A percentile compares a stretch with the other conserved stretches of the same genome.
These are phyloP conservation scores for Stratiomys singularior DNA, from an alignment of 2,888 invertebrate genomes.

Conservation along the genomic window DNA sequence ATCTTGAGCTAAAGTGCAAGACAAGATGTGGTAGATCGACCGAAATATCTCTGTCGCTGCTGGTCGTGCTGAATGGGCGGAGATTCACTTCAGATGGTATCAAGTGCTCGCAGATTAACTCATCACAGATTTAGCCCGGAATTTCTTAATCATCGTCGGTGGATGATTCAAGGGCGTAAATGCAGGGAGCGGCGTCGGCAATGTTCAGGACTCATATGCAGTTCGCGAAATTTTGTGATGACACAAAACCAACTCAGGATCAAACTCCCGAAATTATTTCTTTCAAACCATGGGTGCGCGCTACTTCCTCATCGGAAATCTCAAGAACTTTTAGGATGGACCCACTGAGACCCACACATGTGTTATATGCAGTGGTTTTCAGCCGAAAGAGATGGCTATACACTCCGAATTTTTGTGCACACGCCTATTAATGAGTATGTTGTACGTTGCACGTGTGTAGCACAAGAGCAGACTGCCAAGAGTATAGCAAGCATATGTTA, in stretches of 20 bases:
- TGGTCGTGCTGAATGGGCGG: slow-evolving; percentile 1
- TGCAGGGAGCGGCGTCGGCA: not conserved
- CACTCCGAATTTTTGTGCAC: not conserved
- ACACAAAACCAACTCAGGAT: not conserved
- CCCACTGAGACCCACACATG: not conserved
- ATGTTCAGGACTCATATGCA: not conserved
- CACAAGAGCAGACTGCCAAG: not conserved
- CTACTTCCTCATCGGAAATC: not conserved
- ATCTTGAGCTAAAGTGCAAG: not conserved
- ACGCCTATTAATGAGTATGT: not conserved
- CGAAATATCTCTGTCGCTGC: not conserved
- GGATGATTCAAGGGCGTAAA: not conserved
- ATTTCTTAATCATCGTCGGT: not conserved
- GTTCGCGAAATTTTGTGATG: not conserved
- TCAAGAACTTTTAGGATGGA: not conserved
- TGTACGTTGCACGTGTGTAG: not conserved
- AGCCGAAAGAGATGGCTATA: not conserved
- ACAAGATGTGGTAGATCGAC: not conserved
- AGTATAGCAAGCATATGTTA: slow-evolving; percentile 7
- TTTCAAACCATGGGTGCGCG: not conserved
- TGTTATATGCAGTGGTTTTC: not conserved
- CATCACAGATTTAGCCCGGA: not conserved
- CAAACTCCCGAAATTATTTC: not conserved
- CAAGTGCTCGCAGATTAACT: not conserved
- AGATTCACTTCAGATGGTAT: not conserved